These are phyloP conservation scores for Colletes latitarsis DNA, from an alignment of 1,140 invertebrate genomes.

Conservation along the genomic window DNA sequence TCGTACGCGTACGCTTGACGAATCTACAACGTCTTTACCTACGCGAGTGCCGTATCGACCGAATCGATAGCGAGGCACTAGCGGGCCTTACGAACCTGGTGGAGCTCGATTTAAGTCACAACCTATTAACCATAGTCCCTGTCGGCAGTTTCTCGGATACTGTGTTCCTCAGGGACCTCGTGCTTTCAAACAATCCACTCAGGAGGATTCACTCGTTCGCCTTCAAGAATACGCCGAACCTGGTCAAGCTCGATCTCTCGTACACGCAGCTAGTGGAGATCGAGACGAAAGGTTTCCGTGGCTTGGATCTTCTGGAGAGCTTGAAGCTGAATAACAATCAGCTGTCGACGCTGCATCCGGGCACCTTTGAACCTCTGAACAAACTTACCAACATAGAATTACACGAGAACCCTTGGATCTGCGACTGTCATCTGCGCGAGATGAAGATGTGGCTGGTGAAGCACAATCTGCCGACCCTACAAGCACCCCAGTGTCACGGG, in stretches of 20 bases:
- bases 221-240: constrained; percentile 87
- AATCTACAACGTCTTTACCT: constrained; percentile 94
- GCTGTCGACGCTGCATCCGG: constrained; percentile 86
- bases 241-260: constrained; percentile 93
- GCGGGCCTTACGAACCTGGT: constrained; percentile 92
- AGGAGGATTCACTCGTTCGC: constrained; percentile 88
- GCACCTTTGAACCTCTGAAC: constrained; percentile 87
- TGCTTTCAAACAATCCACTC: constrained; percentile 90
- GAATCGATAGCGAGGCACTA: constrained; percentile 92
- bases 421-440: constrained; percentile 91
- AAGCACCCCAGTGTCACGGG: constrained; percentile 88
- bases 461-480: constrained; percentile 90
- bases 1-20: constrained; percentile 88
- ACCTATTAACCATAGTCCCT: constrained; percentile 89
- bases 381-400: constrained; percentile 91
- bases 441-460: constrained; percentile 92
- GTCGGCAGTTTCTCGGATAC: constrained; percentile 89
- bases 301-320: constrained; percentile 88
- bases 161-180: constrained; percentile 90
- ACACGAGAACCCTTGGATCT: constrained; percentile 95
- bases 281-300: constrained; percentile 89
- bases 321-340: constrained; percentile 92
- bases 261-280: constrained; percentile 90
- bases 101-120: constrained; percentile 92
- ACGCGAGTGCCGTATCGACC: constrained; percentile 89